phyloP scores from a whole-genome alignment of 2,888 invertebrate genomes.

The Glomeris marginata region DNA sequence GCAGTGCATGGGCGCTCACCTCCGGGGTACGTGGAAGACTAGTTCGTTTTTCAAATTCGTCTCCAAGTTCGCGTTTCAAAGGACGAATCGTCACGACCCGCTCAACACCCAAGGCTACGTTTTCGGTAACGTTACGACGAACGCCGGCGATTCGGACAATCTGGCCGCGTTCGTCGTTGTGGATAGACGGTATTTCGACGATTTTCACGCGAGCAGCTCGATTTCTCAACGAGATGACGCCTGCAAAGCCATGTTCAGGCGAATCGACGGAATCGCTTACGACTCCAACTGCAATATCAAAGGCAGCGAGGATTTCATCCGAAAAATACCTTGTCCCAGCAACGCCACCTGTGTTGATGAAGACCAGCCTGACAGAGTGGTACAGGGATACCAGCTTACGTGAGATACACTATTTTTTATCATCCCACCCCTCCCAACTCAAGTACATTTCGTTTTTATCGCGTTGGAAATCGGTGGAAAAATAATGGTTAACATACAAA shows the following conservation, averaged over 20 bases:
- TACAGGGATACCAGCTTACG: conserved; percentile 81
- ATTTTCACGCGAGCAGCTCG: conserved; percentile 69
- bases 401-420: too few relatives aligned
- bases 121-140: conserved; percentile 82
- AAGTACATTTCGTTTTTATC: too few relatives aligned
- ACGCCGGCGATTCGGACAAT: conserved; percentile 33
- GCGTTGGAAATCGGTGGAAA: too few relatives aligned
- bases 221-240: conserved; percentile 50
- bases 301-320: conserved; percentile 60
- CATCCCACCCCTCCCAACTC: too few relatives aligned
- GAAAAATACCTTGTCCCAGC: conserved; percentile 68
- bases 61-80: conserved; percentile 91
- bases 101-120: conserved; percentile 85
- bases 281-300: conserved; percentile 64
- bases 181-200: conserved; percentile 72
- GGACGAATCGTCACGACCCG: conserved; percentile 71
- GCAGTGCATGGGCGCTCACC: too few relatives aligned
- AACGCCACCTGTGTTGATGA: conserved; percentile 69
- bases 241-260: conserved; percentile 73
- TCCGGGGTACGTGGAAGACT: conserved; percentile 13
- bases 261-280: conserved; percentile 64
- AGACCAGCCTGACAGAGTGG: conserved; percentile 66
- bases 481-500: too few relatives aligned
- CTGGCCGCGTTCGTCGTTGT: conserved; percentile 74
- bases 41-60: conserved; percentile 66